These are phyloP conservation scores for Pseudorectes ferrugineus DNA, from an alignment of 2,113 vertebrate species.

Conservation along the genomic window DNA sequence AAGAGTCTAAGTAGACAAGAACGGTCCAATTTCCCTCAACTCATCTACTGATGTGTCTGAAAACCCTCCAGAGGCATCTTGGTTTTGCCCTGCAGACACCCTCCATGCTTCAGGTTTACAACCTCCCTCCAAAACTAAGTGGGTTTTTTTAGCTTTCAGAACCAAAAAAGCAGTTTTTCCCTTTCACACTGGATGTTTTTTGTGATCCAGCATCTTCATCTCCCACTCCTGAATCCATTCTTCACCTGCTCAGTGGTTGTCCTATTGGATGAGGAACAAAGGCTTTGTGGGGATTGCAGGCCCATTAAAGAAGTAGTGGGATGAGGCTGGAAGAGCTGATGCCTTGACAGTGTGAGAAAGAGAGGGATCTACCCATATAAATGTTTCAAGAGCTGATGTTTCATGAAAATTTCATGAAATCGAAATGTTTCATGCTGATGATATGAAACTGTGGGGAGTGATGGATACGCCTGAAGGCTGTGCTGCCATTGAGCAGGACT, in stretches of 20 bases:
- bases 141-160: neutral
- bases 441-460: neutral
- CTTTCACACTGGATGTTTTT: neutral
- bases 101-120: neutral
- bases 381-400: neutral
- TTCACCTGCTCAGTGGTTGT: neutral
- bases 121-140: neutral
- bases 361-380: neutral
- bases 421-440: neutral
- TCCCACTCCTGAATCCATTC: neutral
- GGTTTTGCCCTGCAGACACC: neutral
- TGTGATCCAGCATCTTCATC: neutral
- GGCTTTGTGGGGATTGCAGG: neutral
- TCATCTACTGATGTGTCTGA: neutral
- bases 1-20: neutral
- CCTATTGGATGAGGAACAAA: neutral
- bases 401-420: neutral
- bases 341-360: neutral
- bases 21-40: neutral
- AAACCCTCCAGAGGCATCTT: neutral
- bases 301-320: neutral
- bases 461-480: neutral
- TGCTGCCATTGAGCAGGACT: neutral
- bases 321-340: neutral
- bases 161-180: neutral